A percentile compares a stretch with the other conserved stretches of the same genome.
Conservation (phyloP, 2,888 invertebrate species). For the Pelosia muscerda region DNA sequence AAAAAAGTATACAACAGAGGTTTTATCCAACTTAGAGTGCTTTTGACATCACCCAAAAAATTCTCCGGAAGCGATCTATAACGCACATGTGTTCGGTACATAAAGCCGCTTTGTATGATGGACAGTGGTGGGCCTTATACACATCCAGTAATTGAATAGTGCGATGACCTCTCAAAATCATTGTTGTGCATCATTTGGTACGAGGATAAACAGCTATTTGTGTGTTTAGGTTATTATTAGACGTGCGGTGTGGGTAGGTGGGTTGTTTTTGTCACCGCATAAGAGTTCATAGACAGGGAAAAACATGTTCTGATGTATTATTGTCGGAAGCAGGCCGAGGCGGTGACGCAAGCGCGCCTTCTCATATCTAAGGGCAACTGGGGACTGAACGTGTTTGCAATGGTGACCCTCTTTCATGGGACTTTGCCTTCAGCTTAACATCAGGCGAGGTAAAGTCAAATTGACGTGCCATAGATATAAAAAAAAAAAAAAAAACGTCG, state of each 20-base stretch:
- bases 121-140: slow-evolving; percentile 8
- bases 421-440: no score
- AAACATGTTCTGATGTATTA: neutral
- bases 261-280: neutral
- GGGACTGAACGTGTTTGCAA: no score
- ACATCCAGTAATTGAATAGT: slow-evolving; percentile 26
- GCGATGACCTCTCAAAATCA: slow-evolving; percentile 48
- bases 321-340: no score
- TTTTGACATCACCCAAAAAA: slow-evolving; percentile 13
- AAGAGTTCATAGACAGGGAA: neutral
- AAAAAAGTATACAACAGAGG: neutral
- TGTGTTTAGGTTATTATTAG: slow-evolving; percentile 14
- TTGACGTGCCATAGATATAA: no score
- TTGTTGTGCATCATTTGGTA: slow-evolving; percentile 39
- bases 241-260: neutral
- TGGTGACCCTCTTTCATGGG: no score
- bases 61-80: slow-evolving; percentile 35
- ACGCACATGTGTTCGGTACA: slow-evolving; percentile 32
- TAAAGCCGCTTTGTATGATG: slow-evolving; percentile 41
- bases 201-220: slow-evolving; percentile 24
- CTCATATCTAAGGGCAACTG: no score
- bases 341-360: no score
- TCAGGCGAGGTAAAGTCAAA: no score
- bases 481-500: no score
- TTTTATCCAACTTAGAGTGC: neutral